Conservation (phyloP, 1,140 invertebrate genomes). For the Drosophila eugracilis region DNA sequence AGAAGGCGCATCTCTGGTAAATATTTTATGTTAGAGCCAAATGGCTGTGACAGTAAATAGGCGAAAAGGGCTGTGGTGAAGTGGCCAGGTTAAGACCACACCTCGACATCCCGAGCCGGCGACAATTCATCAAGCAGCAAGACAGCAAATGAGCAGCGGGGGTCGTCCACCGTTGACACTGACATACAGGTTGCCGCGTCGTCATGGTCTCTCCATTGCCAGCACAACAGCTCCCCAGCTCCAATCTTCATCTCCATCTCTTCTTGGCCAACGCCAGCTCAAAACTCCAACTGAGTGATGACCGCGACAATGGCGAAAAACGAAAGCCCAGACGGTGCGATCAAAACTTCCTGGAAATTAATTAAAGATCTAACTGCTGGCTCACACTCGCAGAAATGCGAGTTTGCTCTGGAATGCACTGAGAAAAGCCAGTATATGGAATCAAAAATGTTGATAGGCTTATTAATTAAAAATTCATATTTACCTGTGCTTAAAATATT, state of each 20-base stretch:
- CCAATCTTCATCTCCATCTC: slow-evolving; percentile 6
- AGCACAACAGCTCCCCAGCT: slow-evolving; percentile 5
- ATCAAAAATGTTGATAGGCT: no score
- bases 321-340: slow-evolving; percentile 68
- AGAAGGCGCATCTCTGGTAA: slow-evolving; percentile 48
- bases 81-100: slow-evolving; percentile 60
- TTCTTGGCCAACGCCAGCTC: slow-evolving; percentile 9
- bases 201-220: slow-evolving; percentile 36
- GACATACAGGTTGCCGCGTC: slow-evolving; percentile 61
- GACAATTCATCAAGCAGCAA: slow-evolving; percentile 82
- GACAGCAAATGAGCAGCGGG: slow-evolving; percentile 71
- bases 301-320: slow-evolving; percentile 77
- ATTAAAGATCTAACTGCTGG: slow-evolving; percentile 73
- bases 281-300: slow-evolving; percentile 72
- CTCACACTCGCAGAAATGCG: slow-evolving; percentile 12
- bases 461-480: no score
- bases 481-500: no score
- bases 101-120: slow-evolving; percentile 57
- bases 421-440: background rate
- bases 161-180: slow-evolving; percentile 73
- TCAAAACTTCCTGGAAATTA: slow-evolving; percentile 81
- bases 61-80: slow-evolving; percentile 20
- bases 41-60: slow-evolving; percentile 59
- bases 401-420: background rate
- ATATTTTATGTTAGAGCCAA: slow-evolving; percentile 72